Evolutionary conservation across 2,113 vertebrate genomes (phyloP), one percentile per base, ranked within the genome.

Genomic region (Daphoenositta chrysoptera): DNA sequence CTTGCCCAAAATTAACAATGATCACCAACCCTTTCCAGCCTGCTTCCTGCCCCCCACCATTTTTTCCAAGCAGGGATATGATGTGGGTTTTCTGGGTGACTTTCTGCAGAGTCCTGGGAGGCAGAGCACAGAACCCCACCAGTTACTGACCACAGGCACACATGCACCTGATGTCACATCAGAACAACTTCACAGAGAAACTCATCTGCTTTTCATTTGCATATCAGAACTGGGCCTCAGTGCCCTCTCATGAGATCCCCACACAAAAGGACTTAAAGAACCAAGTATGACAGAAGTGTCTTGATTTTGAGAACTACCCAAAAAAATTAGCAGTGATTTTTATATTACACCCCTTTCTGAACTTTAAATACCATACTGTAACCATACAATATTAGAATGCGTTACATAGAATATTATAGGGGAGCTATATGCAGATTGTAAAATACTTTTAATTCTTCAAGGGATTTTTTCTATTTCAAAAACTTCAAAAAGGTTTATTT

Each of bases 31-130:
- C 39, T 21, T 39, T 76, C 48, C 40, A n/a, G 15, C 21, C 51
- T 64, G 30, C 12, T 61, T 37, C 35, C n/a, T 60, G 15, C 2
- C 16, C 5, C 1, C 11, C 24, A 15, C 2, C 1, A 3, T 24
- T 45, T 37, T 81, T 84, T 63, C 79, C 57, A 45, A 50, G 37
- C 30, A 51, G 39, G 63, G 68, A 35, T 15, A n/a, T 13, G 51
- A 20, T 2, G 4, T n/a, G 15, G 37, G 51, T 80, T 73, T 83
- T 80, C 68, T 69, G 31, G 31, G 50, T 45, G 65, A n/a, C 26
- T 65, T 90, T 56, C 68, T 54, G 50, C 40, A 83, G 63, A 37
- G 9, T 13, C 15, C 39, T 33, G 18, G 15, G 14, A 88, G 22
- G n/a, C 44, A n/a, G 44, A 92, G n/a, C 71, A 60, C 22, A 65